Conservation (phyloP, 2,888 invertebrate genomes). For the Xestia c-nigrum region DNA sequence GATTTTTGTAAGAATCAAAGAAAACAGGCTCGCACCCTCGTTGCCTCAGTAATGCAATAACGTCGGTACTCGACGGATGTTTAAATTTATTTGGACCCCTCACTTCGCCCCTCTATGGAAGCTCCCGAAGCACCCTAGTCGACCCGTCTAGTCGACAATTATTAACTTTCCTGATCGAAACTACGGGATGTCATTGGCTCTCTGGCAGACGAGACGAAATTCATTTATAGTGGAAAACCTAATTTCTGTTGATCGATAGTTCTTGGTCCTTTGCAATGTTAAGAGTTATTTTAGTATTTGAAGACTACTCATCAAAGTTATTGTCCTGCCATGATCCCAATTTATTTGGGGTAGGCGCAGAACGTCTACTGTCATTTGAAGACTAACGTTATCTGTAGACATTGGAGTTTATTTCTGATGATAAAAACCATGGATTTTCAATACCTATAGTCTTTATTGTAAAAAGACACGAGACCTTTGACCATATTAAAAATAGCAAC, state of each 20-base stretch:
- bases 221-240: conserved; percentile 24
- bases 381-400: neutral
- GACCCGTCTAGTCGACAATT: conserved; percentile 68
- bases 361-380: neutral
- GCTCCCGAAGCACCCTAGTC: conserved; percentile 60
- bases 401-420: neutral
- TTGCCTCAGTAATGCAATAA: conserved; percentile 79
- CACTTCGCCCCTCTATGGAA: conserved; percentile 50
- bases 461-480: neutral
- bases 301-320: neutral
- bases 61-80: conserved; percentile 74
- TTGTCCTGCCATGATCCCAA: neutral
- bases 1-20: conserved; percentile 67
- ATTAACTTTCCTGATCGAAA: conserved; percentile 67
- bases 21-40: conserved; percentile 65
- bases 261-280: neutral
- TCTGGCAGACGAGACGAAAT: conserved; percentile 34
- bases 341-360: neutral
- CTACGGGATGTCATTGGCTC: conserved; percentile 50
- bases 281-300: conserved; percentile 1
- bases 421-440: neutral
- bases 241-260: conserved; percentile 24
- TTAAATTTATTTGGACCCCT: conserved; percentile 80
- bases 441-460: neutral
- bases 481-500: neutral